Percentiles rank a stretch among this genome's conserved stretches.
These are phyloP conservation scores for Catamblyrhynchus diadema DNA, from an alignment of 2,797 vertebrate species.

Conservation along the genomic window DNA sequence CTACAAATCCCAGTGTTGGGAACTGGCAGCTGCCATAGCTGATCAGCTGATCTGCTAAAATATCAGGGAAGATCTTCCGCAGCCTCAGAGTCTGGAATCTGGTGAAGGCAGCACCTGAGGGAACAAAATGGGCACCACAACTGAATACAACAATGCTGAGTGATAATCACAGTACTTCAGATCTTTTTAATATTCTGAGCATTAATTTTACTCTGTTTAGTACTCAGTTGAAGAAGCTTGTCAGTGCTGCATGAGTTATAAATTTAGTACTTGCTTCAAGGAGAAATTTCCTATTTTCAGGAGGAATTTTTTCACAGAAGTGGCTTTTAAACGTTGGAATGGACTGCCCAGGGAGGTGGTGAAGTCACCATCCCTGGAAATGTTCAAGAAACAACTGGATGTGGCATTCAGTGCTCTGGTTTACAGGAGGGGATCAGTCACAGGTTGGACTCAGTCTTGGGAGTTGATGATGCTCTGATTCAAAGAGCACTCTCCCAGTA, in stretches of 20 bases:
- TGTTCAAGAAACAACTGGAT: not conserved
- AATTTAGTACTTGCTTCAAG: not conserved
- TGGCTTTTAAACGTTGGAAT: not conserved
- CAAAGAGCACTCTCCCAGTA: not conserved
- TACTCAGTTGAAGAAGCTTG: not conserved
- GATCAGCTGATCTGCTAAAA: conserved; percentile 94
- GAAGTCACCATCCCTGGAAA: not conserved
- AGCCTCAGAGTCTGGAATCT: conserved; percentile 95
- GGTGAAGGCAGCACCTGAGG: conserved; percentile 92
- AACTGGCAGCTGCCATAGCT: conserved; percentile 99
- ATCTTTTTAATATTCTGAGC: not conserved
- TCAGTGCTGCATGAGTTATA: not conserved
- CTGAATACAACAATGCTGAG: not conserved
- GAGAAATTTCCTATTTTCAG: not conserved
- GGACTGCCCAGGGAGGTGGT: not conserved
- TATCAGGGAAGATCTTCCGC: conserved; percentile 88
- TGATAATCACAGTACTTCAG: not conserved
- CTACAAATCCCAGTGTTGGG: conserved; percentile 95
- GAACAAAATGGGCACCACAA: not conserved
- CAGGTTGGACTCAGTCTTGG: not conserved
- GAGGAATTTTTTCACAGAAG: not conserved
- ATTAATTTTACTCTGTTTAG: not conserved
- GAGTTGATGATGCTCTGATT: not conserved
- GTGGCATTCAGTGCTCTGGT: not conserved
- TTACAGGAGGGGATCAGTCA: not conserved